Base-by-base conservation (phyloP, 2,888 invertebrate species). In the Phortica okadai region DNA sequence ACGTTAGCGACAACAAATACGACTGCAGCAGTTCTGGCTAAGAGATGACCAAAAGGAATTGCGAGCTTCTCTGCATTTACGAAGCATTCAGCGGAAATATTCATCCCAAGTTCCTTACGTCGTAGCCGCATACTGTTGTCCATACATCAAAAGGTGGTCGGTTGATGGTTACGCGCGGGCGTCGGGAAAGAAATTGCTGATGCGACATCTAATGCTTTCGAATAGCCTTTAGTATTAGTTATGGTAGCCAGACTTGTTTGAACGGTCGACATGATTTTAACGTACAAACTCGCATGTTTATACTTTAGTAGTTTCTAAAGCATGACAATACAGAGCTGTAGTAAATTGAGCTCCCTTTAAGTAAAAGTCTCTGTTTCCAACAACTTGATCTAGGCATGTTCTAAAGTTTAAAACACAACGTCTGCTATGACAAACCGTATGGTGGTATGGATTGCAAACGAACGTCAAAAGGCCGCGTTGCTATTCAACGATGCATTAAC, bases 41-140 rank as follows among this genome's bases (percentile, higher is more conserved):
- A 78, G 83, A 84, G 87, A 85, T 88, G 88, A 82, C 85, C 88
- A 85, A 87, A 84, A 85, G 87, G 88, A 88, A 88, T 87, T 82
- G 80, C 79, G 75, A 80, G 81, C 86, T 84, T 81, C 86, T 87
- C 84, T 84, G 82, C 83, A 84, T 87, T 86, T 87, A 82, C 79
- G 80, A 85, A 85, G 86, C 85, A 84, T 84, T 86, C 83, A 86
- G 83, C 83, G 88, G 84, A 90, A 87, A 89, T 87, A 84, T 83
- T 89, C 83, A 83, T 84, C 81, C 83, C 80, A 81, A 80, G 81
- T 81, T 80, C 73, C 64, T 86, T 88, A 83, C 86, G 45, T 79
- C 73, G 74, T 77, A 73, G 81, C 76, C 76, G 73, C 74, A 62
- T 79, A 75, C 76, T 74, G 73, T 74, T 74, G 72, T 70, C 70